Percentiles rank a stretch among this genome's conserved stretches.
These are phyloP conservation scores for Mechanitis mazaeus DNA, from an alignment of 2,888 invertebrate genomes.

Conservation along the genomic window DNA sequence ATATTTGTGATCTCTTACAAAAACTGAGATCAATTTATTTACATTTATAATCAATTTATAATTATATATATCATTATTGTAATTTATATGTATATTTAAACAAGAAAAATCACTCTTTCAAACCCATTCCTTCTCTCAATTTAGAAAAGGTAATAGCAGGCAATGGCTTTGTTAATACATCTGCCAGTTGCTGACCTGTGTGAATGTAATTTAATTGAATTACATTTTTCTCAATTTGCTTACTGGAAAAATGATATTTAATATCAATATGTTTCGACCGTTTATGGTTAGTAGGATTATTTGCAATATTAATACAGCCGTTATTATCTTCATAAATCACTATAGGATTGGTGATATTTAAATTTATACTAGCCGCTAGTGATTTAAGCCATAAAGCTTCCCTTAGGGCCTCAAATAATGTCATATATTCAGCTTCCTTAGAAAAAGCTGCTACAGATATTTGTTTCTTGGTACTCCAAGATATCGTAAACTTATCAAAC, in stretches of 20 bases:
- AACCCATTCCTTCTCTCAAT: too few species aligned
- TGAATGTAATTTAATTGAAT: conserved; percentile 19
- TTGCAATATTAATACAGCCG: conserved; percentile 17
- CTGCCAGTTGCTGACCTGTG: conserved; percentile 18
- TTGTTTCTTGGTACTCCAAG: conserved; percentile 26
- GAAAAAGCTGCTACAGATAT: conserved; percentile 22
- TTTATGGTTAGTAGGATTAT: conserved; percentile 23
- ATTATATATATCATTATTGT: too few species aligned
- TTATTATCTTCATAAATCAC: conserved; percentile 20
- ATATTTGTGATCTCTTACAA: too few species aligned
- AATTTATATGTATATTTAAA: too few species aligned
- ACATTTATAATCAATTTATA: too few species aligned
- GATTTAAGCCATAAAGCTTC: conserved; percentile 22
- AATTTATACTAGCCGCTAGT: conserved; percentile 16
- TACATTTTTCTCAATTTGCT: conserved; percentile 14
- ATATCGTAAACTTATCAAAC: too few species aligned
- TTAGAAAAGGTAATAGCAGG: too few species aligned
- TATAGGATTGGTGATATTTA: too few species aligned
- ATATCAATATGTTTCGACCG: conserved; percentile 24
- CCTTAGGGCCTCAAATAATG: conserved; percentile 22
- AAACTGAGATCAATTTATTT: too few species aligned
- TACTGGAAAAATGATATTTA: conserved; percentile 21
- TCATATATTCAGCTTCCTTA: conserved; percentile 25
- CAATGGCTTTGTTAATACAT: too few species aligned
- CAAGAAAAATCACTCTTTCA: too few species aligned